Base-by-base conservation (phyloP, 2,797 vertebrate species). In the Oreochromis grahami region DNA sequence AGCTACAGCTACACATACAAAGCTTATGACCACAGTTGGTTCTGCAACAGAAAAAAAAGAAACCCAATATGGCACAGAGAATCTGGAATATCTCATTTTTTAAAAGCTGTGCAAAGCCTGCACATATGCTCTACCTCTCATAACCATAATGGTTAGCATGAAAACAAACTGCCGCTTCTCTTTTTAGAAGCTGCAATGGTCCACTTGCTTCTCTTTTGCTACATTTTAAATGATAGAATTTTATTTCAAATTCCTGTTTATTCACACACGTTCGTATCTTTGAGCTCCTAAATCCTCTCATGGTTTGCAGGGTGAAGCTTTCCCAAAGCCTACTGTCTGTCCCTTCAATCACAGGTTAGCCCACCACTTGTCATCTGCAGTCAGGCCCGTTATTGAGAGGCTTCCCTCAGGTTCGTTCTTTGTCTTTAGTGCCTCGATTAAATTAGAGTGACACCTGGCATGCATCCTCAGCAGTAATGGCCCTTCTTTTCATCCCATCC, bases 371-470 rank as follows among this genome's bases (percentile, higher is more conserved):
- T 92, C 94, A 88, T 93, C 88, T 88, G 84, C 79, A 90, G 86
- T 90, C 88, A 91, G 84, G 80, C 87, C 84, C 84, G 79, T 91
- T 91, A 92, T 88, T 86, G 87, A 94, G 81, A 87, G 87, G 81
- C 74, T 82, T 87, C 93, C 91, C 88, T 88, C 83, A 63, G 91
- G 90, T 86, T 10, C 29, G 65, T 88, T 90, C 90, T 93, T 93
- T 92, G 94, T 94, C 92, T 95, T 94, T 90, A 91, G 90, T 80
- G 78, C 77, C 86, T 91, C 84, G 43, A 91, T 95, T 94, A 91
- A 90, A 95, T 94, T 91, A 93, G 92, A 91, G 81, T 85, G 93
- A 94, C 92, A 93, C 93, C 92, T 90, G 91, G 91, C 89, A 86
- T 85, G 78, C 78, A 83, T 92, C 78, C 83, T 88, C 80, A 52